A percentile compares a stretch with the other conserved stretches of the same genome.
Evolutionary conservation across 2,797 vertebrate genomes (phyloP).

Genomic region (Siniperca obscura): DNA sequence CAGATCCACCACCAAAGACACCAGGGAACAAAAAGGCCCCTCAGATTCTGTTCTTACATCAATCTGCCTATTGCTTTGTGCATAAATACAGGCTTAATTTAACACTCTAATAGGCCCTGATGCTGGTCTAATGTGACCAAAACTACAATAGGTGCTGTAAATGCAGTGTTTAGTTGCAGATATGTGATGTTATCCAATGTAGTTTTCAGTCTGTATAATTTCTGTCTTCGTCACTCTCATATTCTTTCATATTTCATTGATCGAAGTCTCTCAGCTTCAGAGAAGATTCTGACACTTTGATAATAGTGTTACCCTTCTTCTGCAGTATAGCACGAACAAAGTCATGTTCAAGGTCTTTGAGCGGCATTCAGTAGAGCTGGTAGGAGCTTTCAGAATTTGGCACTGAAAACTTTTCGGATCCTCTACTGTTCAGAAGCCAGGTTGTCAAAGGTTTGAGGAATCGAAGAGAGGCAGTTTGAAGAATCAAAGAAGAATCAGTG

Average conservation of each 20-base stretch:
- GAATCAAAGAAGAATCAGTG: slow-evolving; percentile 43
- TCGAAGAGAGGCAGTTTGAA: slow-evolving; percentile 46
- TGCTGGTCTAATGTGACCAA: slow-evolving; percentile 70
- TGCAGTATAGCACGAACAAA: slow-evolving; percentile 50
- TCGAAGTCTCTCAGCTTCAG: slow-evolving; percentile 33
- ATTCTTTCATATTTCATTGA: slow-evolving; percentile 34
- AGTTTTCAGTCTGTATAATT: slow-evolving; percentile 37
- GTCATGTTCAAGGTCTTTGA: slow-evolving; percentile 58
- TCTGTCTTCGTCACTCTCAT: slow-evolving; percentile 27
- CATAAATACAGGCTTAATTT: slow-evolving; percentile 72
- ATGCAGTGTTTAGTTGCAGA: slow-evolving; percentile 37
- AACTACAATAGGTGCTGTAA: slow-evolving; percentile 48
- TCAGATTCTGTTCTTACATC: slow-evolving; percentile 72
- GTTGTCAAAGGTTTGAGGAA: slow-evolving; percentile 57
- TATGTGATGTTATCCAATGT: slow-evolving; percentile 20
- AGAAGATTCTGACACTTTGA: slow-evolving; percentile 42
- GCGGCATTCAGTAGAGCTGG: slow-evolving; percentile 41
- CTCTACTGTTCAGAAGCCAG: slow-evolving; percentile 40
- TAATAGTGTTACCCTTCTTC: slow-evolving; percentile 28
- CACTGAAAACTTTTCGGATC: slow-evolving; percentile 43
- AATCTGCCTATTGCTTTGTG: slow-evolving; percentile 70
- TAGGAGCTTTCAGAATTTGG: slow-evolving; percentile 51
- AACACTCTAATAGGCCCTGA: slow-evolving; percentile 63
- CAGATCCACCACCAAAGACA: slow-evolving; percentile 80
- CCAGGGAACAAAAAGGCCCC: slow-evolving; percentile 69